Conservation (phyloP, 2,113 vertebrate genomes). For the Conger conger region DNA sequence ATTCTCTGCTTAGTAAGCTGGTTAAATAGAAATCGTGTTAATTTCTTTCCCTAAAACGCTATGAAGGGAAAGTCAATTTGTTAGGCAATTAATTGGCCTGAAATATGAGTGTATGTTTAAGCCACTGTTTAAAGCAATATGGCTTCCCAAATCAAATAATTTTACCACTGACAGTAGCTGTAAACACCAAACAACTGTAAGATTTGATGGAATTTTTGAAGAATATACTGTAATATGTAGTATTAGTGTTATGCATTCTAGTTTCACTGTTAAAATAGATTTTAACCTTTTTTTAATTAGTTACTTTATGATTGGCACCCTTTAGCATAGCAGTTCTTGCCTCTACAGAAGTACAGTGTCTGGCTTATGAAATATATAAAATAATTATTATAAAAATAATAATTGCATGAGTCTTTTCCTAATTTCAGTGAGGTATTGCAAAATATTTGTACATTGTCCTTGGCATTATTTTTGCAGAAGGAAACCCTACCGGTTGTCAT, state of each 20-base stretch:
- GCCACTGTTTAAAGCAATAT: not conserved
- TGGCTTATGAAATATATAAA: too few relatives aligned
- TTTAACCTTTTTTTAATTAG: not conserved
- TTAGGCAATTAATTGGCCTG: not conserved
- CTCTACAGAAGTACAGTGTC: too few relatives aligned
- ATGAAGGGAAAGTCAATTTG: not conserved
- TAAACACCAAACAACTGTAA: not conserved
- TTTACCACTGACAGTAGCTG: not conserved
- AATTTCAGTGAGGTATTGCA: not conserved
- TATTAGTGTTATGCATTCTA: not conserved
- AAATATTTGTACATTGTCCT: not conserved
- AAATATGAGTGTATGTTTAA: not conserved
- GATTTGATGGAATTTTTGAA: not conserved
- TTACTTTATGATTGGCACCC: too few relatives aligned
- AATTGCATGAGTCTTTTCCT: not conserved
- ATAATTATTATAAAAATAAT: not conserved
- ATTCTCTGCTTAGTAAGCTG: not conserved
- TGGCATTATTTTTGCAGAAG: not conserved
- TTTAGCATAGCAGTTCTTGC: too few relatives aligned
- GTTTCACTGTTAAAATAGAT: not conserved
- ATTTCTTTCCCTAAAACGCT: not conserved
- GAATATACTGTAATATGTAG: not conserved
- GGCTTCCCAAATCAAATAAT: not conserved
- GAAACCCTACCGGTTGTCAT: not conserved
- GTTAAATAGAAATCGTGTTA: not conserved